A percentile compares a stretch with the other conserved stretches of the same genome.
These are phyloP conservation scores for Drosophila ogumai DNA, from an alignment of 1,140 invertebrate species.

Conservation along the genomic window DNA sequence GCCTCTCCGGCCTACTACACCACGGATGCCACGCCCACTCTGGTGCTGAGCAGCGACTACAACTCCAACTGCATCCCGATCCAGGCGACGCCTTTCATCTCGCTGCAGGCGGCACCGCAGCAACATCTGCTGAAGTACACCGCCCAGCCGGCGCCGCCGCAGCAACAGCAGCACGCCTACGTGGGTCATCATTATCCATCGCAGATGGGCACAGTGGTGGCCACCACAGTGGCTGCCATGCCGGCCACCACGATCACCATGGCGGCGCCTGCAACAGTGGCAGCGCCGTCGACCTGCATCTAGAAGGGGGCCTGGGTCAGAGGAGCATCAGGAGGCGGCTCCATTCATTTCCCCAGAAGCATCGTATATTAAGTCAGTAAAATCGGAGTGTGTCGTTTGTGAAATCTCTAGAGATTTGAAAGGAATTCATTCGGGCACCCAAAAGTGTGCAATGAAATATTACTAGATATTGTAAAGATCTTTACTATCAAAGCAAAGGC, in stretches of 20 bases:
- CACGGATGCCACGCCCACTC: constrained; percentile 67
- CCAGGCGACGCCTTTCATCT: constrained; percentile 76
- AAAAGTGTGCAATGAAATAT: not conserved
- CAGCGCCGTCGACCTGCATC: constrained; percentile 68
- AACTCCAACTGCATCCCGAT: constrained; percentile 82
- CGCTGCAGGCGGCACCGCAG: constrained; percentile 58
- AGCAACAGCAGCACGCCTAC: constrained; percentile 63
- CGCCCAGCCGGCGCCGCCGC: constrained; percentile 48
- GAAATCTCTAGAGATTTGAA: constrained; percentile 21
- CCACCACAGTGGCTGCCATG: constrained; percentile 68
- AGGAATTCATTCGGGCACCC: not conserved
- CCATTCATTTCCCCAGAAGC: constrained; percentile 28
- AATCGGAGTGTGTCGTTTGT: not conserved
- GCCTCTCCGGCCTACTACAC: constrained; percentile 69
- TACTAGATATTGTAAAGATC: not conserved
- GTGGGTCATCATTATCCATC: constrained; percentile 65
- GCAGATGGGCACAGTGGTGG: constrained; percentile 60
- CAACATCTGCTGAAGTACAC: constrained; percentile 77
- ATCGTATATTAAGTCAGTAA: constrained; percentile 37
- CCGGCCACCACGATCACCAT: constrained; percentile 75
- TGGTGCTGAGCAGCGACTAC: constrained; percentile 80
- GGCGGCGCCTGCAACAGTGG: constrained; percentile 68
- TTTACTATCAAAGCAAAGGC: not conserved
- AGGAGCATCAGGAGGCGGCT: not conserved
- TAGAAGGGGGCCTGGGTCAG: constrained; percentile 34